Conservation (phyloP, 1,140 invertebrate genomes). For the Aphaenogaster floridana region DNA sequence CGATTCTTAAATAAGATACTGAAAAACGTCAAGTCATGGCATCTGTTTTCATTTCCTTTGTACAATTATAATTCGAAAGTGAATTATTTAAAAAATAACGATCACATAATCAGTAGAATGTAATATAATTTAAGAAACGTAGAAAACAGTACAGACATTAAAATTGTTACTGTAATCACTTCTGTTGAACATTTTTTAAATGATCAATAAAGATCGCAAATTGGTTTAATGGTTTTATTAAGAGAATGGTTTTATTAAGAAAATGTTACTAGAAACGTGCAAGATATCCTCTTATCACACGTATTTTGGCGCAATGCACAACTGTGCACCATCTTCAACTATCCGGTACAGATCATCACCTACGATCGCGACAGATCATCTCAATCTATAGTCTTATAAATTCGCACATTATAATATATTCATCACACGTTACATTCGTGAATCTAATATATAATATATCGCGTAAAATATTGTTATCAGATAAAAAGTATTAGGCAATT, state of each 20-base stretch:
- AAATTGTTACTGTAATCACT: slow-evolving; percentile 17
- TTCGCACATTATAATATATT: slow-evolving; percentile 1
- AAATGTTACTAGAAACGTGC: slow-evolving; percentile 43
- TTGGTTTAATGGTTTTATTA: not conserved
- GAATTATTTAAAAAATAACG: slow-evolving; percentile 22
- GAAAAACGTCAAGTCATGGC: not conserved
- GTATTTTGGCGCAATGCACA: slow-evolving; percentile 11
- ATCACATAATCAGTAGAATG: not conserved
- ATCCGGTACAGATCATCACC: not conserved
- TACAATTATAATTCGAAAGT: not conserved
- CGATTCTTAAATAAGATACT: slow-evolving; percentile 36
- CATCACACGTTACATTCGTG: not conserved
- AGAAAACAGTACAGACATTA: slow-evolving; percentile 5
- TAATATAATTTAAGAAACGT: slow-evolving; percentile 4
- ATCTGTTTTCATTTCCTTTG: not conserved
- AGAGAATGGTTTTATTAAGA: slow-evolving; percentile 5
- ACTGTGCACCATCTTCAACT: slow-evolving; percentile 11
- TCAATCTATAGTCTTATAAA: slow-evolving; percentile 34
- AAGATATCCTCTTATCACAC: not conserved
- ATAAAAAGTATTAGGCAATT: slow-evolving; percentile 41
- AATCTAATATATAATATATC: slow-evolving; percentile 20
- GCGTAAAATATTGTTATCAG: slow-evolving; percentile 32
- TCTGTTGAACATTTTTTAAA: not conserved
- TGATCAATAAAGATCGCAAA: slow-evolving; percentile 3
- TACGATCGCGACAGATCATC: slow-evolving; percentile 2